phyloP scores from a whole-genome alignment of 2,113 vertebrate species.

The Onychostoma macrolepis region DNA sequence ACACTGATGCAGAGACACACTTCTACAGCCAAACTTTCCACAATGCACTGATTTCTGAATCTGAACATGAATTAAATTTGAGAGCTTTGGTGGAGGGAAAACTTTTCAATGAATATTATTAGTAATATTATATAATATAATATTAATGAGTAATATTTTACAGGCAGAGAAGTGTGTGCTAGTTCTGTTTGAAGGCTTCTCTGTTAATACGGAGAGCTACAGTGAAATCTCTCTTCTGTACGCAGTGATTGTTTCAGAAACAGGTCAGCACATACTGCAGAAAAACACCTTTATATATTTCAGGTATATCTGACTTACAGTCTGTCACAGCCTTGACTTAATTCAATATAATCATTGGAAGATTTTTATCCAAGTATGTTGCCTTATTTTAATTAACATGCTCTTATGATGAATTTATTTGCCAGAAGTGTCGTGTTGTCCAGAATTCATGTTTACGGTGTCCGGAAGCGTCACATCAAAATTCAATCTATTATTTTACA shows the following conservation, averaged over 20 bases:
- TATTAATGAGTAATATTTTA: neutral
- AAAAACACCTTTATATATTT: neutral
- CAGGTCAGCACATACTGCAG: neutral
- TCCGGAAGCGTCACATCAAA: constrained; percentile 55
- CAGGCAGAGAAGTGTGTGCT: neutral
- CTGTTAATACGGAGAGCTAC: neutral
- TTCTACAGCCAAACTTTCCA: too few species aligned
- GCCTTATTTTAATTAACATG: constrained; percentile 69
- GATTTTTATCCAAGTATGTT: constrained; percentile 65
- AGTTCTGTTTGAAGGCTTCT: neutral
- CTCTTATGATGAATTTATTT: constrained; percentile 59
- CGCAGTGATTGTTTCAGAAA: neutral
- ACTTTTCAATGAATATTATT: neutral
- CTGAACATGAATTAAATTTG: neutral
- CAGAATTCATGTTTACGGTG: constrained; percentile 17
- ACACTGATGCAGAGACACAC: too few species aligned
- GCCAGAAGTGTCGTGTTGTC: constrained; percentile 59
- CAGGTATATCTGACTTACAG: constrained; percentile 17
- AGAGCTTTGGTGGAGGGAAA: neutral
- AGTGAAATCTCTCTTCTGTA: neutral
- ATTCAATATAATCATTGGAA: constrained; percentile 29
- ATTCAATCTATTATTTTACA: constrained; percentile 62
- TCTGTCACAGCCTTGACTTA: constrained; percentile 33
- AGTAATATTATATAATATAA: too few species aligned
- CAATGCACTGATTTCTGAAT: neutral